Evolutionary conservation across 2,113 vertebrate species (phyloP), one percentile per base, ranked within the genome.

Genomic region (Phoenicopterus ruber): DNA sequence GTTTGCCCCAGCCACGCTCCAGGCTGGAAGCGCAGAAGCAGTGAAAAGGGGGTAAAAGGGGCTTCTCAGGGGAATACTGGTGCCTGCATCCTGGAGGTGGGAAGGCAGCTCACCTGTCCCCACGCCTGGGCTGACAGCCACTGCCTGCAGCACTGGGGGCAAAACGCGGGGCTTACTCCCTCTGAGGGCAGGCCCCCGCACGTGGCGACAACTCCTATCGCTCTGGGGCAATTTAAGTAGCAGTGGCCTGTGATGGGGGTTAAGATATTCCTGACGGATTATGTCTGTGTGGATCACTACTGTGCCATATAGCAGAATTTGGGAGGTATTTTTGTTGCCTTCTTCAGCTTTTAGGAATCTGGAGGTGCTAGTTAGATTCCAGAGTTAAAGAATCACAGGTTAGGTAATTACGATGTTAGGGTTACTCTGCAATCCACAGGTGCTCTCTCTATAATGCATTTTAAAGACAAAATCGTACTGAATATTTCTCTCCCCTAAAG

Each of bases 171-270:
- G 49, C 34, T 61, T 18, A 3, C 19, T 70, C 8, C 16, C 10
- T 28, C 17, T 2, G 18, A 50, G 54, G 59, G 52, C 50, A 59
- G 63, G 22, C 11, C 34, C 31, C 32, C 50, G 32, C 13, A 6
- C 6, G 0, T 6, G 13, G 36, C 1, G 5, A 36, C 42, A 46
- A 4, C 18, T 26, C 13, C 8, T 25, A 13, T 47, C 2, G 1
- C 73, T 32, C 36, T 3, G 9, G 40, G 22, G 52, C 67, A 70
- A 26, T 52, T 52, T 13, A 42, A 36, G 74, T 32, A 54, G 62
- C 38, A 25, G 34, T 31, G 36, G 29, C 32, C 50, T n/a, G 25
- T 26, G 34, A 34, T 21, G 29, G 22, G 7, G 19, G 31, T 44
- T 22, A 49, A 81, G n/a, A 28, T 58, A 44, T 14, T 70, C 50